A percentile compares a stretch with the other conserved stretches of the same genome.
Conservation (phyloP, 2,888 invertebrate species). For the Dexiosoma caninum region DNA sequence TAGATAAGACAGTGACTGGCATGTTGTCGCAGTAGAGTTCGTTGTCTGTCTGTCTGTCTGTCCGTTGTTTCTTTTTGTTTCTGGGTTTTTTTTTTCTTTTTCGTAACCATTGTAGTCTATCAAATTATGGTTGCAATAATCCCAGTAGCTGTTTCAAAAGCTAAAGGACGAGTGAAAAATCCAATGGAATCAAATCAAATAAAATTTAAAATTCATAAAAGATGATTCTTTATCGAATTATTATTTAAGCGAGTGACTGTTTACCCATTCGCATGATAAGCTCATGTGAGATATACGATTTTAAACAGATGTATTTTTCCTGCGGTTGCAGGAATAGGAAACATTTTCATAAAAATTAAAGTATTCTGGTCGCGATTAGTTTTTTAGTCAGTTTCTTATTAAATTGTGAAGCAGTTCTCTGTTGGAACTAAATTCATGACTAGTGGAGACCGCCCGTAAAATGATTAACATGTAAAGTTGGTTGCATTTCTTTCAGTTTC, state of each 20-base stretch:
- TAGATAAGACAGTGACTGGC: conserved; percentile 45
- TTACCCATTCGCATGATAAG: too few species aligned
- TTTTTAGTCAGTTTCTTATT: too few species aligned
- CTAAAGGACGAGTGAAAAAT: background rate
- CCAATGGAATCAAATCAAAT: background rate
- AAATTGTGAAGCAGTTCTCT: too few species aligned
- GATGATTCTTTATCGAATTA: background rate
- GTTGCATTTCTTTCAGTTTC: too few species aligned
- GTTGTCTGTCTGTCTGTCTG: background rate
- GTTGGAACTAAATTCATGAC: too few species aligned
- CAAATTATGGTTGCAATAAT: conserved; percentile 44
- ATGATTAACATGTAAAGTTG: too few species aligned
- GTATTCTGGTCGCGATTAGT: too few species aligned
- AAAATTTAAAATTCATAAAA: conserved; percentile 7
- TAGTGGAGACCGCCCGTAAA: too few species aligned
- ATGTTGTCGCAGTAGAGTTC: conserved; percentile 29
- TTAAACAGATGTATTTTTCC: background rate
- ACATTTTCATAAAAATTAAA: too few species aligned
- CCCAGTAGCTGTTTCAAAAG: background rate
- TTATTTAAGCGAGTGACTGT: background rate
- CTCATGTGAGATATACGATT: too few species aligned
- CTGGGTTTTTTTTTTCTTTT: conserved; percentile 31
- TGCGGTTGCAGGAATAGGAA: too few species aligned
- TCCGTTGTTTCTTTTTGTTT: background rate
- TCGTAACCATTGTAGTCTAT: conserved; percentile 34